A percentile compares a stretch with the other conserved stretches of the same genome.
These are phyloP conservation scores for Piscicola geometra DNA, from an alignment of 2,888 invertebrate genomes.

Conservation along the genomic window DNA sequence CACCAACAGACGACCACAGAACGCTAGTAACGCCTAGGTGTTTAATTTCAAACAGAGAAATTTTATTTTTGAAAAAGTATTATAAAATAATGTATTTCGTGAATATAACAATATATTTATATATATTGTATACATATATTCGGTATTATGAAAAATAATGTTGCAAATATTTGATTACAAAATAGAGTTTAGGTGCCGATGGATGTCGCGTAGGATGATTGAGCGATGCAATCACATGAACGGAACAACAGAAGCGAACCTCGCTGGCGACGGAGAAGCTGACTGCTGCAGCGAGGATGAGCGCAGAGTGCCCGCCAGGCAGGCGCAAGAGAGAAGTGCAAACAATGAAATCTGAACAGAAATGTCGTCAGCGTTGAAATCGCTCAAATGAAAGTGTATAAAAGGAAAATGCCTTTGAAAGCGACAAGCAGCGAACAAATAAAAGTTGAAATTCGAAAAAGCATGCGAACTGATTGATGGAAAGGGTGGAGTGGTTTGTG, in stretches of 20 bases:
- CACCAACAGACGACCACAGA: background rate
- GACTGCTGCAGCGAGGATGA: background rate
- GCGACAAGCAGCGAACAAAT: background rate
- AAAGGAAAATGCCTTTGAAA: background rate
- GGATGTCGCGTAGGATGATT: background rate
- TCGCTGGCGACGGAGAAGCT: background rate
- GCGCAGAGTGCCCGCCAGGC: background rate
- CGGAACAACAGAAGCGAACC: background rate
- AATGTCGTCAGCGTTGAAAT: background rate
- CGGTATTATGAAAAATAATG: background rate
- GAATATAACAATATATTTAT: background rate
- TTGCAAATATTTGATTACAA: background rate
- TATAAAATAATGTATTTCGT: background rate
- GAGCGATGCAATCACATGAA: background rate
- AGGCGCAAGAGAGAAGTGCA: background rate
- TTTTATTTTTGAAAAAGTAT: conserved; percentile 1
- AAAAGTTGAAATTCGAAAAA: background rate
- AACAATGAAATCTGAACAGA: background rate
- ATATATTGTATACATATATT: conserved; percentile 27
- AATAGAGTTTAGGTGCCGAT: background rate
- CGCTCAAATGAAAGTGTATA: background rate
- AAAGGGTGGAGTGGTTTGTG: too few relatives aligned
- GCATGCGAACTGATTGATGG: too few relatives aligned
- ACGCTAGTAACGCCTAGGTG: background rate
- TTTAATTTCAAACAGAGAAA: background rate